Evolutionary conservation across 2,113 vertebrate genomes (phyloP), one percentile per base, ranked within the genome.

Genomic region (Phylloscopus whistleri): DNA sequence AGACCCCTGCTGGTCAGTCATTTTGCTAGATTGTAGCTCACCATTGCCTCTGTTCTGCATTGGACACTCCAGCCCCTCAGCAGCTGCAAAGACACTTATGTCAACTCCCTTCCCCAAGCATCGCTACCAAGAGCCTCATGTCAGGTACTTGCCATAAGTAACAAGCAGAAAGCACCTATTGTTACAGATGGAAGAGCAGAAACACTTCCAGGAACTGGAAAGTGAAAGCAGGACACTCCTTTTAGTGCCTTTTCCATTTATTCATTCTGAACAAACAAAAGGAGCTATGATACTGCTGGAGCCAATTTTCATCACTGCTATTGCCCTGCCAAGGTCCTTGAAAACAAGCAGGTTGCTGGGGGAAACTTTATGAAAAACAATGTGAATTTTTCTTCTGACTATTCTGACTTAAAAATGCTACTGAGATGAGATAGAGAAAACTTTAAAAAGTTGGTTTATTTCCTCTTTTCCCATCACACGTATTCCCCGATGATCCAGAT

Each of bases 351-450:
- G 55, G 33, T 41, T 89, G 11, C 35, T 53, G 33, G 44, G 44
- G 56, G 11, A 84, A 93, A 21, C 13, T 84, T 59, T 59, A 60
- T 56, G 72, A 49, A 82, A 89, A 85, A n/a, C 28, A 39, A 24
- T 13, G 27, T 46, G 26, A 84, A 41, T 35, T 75, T 78, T 86
- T 84, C 37, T 83, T 91, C 63, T 84, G 13, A 84, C 51, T 93
- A 60, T 52, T 68, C 19, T 78, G 41, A 80, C 27, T 76, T 92
- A 44, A 82, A 84, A 70, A 78, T 83, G 48, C n/a, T 64, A 26
- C 53, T 33, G 63, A 90, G 27, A 68, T 55, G 39, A 93, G 51
- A 59, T 11, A 76, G 4, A 87, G 17, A 72, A 84, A 82, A 70
- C 20, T 91, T 93, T 22, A 1, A 60, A 89, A 84, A 92, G 58